Conservation (phyloP, 2,888 invertebrate genomes). For the Craniophora ligustri region DNA sequence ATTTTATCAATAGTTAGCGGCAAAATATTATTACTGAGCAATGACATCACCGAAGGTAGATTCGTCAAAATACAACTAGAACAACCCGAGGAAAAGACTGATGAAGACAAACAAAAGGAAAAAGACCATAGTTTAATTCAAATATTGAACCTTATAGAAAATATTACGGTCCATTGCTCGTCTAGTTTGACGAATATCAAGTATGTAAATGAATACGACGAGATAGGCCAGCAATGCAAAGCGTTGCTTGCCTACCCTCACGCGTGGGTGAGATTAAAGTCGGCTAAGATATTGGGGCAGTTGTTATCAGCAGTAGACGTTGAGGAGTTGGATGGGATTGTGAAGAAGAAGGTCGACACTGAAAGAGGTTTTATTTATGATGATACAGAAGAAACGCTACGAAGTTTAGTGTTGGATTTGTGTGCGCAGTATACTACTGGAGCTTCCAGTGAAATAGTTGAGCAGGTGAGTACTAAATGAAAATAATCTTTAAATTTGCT, state of each 20-base stretch:
- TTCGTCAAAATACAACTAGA: constrained; percentile 88
- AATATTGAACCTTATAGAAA: constrained; percentile 91
- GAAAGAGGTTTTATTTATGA: constrained; percentile 89
- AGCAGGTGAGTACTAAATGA: constrained; percentile 91
- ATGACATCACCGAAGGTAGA: constrained; percentile 87
- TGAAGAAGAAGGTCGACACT: constrained; percentile 72
- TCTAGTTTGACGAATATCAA: constrained; percentile 86
- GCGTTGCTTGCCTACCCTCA: constrained; percentile 94
- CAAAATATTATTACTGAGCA: constrained; percentile 83
- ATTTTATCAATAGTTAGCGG: constrained; percentile 90
- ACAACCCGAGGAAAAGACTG: constrained; percentile 75
- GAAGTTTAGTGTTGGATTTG: constrained; percentile 92
- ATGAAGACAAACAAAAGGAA: constrained; percentile 89
- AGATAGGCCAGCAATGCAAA: constrained; percentile 91
- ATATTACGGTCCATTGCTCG: constrained; percentile 90
- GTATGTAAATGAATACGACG: constrained; percentile 84
- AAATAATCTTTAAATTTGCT: too few relatives aligned
- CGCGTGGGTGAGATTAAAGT: constrained; percentile 94
- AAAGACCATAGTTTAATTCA: constrained; percentile 93
- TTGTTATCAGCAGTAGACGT: constrained; percentile 91
- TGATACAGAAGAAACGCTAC: constrained; percentile 89
- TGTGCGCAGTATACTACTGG: constrained; percentile 92
- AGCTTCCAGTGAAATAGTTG: constrained; percentile 92
- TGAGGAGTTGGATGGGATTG: constrained; percentile 86
- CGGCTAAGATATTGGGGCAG: constrained; percentile 93